Evolutionary conservation across 2,797 vertebrate genomes (phyloP).

Genomic region (Lepilemur septentrionalis): DNA sequence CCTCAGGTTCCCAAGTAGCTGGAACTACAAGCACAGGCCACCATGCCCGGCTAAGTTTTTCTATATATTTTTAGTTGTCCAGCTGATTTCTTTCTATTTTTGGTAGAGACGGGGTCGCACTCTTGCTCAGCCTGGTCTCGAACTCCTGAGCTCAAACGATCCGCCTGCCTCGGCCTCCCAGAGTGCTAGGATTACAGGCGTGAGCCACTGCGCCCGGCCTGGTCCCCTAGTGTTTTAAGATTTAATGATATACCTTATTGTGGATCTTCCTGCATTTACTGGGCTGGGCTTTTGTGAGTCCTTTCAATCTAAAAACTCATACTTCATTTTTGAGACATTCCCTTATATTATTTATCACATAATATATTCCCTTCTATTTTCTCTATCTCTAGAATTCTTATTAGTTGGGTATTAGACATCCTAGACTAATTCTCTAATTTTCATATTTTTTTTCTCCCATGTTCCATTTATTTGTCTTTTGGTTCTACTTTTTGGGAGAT

Average conservation of each 20-base stretch:
- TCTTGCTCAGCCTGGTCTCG: too few species aligned
- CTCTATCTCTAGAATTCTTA: background rate
- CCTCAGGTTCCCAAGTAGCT: too few species aligned
- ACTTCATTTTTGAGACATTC: background rate
- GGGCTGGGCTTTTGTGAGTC: background rate
- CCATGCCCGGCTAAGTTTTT: too few species aligned
- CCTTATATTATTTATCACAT: background rate
- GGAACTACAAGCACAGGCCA: too few species aligned
- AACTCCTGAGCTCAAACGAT: too few species aligned
- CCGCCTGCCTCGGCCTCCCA: too few species aligned
- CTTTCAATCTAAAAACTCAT: background rate
- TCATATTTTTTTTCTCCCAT: background rate
- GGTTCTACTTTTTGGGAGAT: background rate
- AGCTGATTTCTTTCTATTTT: too few species aligned
- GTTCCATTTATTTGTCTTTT: conserved; percentile 25
- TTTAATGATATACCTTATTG: background rate
- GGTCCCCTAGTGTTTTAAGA: conserved; percentile 2
- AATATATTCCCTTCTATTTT: conserved; percentile 3
- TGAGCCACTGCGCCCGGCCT: too few species aligned
- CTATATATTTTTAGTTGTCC: too few species aligned
- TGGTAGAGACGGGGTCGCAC: too few species aligned
- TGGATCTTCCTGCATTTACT: background rate
- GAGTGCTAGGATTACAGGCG: too few species aligned
- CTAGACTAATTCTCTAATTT: background rate
- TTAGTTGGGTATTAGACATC: background rate